Evolutionary conservation across 2,888 invertebrate genomes (phyloP).

Genomic region (Heliconius ismenius): DNA sequence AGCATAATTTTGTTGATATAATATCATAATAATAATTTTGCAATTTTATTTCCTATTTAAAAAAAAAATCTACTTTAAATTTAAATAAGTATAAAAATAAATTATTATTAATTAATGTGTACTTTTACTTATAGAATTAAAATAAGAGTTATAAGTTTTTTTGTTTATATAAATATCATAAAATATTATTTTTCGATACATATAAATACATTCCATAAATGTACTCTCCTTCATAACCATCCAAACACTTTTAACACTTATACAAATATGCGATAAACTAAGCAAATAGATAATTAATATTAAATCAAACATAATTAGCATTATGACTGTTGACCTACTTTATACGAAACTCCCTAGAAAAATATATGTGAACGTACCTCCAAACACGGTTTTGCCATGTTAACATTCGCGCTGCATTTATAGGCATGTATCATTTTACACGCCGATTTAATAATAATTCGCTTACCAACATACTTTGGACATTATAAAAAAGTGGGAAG

Average conservation of each 20-base stretch:
- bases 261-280: background rate
- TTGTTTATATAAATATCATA: background rate
- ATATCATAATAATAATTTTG: background rate
- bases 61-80: background rate
- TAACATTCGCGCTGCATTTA: constrained; percentile 72
- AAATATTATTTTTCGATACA: background rate
- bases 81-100: background rate
- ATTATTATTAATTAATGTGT: background rate
- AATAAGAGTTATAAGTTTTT: background rate
- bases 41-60: background rate
- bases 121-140: background rate
- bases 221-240: background rate
- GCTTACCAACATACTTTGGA: constrained; percentile 51
- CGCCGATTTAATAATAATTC: constrained; percentile 16
- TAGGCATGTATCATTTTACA: constrained; percentile 50
- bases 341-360: constrained; percentile 70
- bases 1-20: background rate
- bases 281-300: background rate
- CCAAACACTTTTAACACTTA: background rate
- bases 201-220: background rate
- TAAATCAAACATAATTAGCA: background rate
- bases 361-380: constrained; percentile 58
- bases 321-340: constrained; percentile 8
- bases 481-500: constrained; percentile 54
- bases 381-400: constrained; percentile 72